These are phyloP conservation scores for Piezodorus guildinii DNA, from an alignment of 1,140 invertebrate species.

Conservation along the genomic window DNA sequence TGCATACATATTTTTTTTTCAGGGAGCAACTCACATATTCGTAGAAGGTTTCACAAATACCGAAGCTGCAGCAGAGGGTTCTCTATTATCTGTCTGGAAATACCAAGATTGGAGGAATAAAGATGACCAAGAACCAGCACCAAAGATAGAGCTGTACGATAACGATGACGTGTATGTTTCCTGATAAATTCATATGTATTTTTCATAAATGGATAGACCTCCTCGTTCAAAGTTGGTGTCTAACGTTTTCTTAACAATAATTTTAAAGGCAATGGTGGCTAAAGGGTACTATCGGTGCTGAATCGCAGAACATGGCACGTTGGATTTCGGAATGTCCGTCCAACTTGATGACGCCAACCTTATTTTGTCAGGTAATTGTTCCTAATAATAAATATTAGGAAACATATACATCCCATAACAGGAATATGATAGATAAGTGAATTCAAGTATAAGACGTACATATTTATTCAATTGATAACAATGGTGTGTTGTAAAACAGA, in stretches of 20 bases:
- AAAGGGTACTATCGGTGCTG: background rate
- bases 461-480: too few relatives aligned
- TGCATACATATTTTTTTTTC: background rate
- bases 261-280: background rate
- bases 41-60: constrained; percentile 41
- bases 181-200: background rate
- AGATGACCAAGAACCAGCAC: constrained; percentile 32
- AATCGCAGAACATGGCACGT: constrained; percentile 10
- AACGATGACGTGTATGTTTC: constrained; percentile 32
- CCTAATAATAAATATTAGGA: too few relatives aligned
- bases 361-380: constrained; percentile 1
- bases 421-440: too few relatives aligned
- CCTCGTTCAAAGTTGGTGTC: too few relatives aligned
- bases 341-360: background rate
- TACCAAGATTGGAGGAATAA: constrained; percentile 42
- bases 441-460: too few relatives aligned
- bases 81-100: constrained; percentile 33
- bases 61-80: constrained; percentile 41
- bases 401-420: too few relatives aligned
- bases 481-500: background rate
- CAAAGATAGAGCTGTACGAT: constrained; percentile 22
- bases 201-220: too few relatives aligned
- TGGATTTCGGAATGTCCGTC: constrained; percentile 8
- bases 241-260: too few relatives aligned
- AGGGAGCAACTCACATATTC: constrained; percentile 36